A percentile compares a stretch with the other conserved stretches of the same genome.
These are phyloP conservation scores for Agriopis aurantiaria DNA, from an alignment of 2,888 invertebrate genomes.

Conservation along the genomic window DNA sequence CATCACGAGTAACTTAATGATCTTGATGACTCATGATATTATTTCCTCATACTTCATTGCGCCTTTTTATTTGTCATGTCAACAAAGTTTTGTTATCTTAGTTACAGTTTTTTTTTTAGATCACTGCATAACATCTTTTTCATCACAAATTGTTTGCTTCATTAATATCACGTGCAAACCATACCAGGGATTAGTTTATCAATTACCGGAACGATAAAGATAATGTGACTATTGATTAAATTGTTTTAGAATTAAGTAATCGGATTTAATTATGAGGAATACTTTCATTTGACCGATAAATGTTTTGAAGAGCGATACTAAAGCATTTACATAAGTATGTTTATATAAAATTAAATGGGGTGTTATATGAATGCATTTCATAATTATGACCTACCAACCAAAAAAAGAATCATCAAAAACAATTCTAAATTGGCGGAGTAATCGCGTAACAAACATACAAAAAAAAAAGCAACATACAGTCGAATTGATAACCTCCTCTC, in stretches of 20 bases:
- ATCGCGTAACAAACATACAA: no score
- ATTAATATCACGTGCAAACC: conserved; percentile 25
- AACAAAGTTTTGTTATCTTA: neutral
- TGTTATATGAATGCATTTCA: no score
- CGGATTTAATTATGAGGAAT: conserved; percentile 20
- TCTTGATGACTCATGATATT: no score
- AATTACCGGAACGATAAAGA: conserved; percentile 11
- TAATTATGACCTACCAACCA: no score
- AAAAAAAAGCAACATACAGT: no score
- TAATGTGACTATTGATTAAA: conserved; percentile 20
- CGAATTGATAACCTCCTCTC: no score
- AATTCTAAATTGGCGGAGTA: no score
- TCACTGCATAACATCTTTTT: conserved; percentile 12
- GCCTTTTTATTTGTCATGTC: neutral
- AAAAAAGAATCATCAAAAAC: no score
- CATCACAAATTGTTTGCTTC: conserved; percentile 14
- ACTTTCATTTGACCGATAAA: conserved; percentile 35
- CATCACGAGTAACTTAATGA: no score
- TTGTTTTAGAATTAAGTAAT: conserved; percentile 29
- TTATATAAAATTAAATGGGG: no score
- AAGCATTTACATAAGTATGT: neutral
- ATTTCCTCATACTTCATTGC: neutral
- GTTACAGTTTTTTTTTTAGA: neutral
- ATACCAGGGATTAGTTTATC: conserved; percentile 35
- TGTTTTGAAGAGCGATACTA: neutral